phyloP scores from a whole-genome alignment of 2,888 invertebrate genomes.

The Microctonus hyperodae region DNA sequence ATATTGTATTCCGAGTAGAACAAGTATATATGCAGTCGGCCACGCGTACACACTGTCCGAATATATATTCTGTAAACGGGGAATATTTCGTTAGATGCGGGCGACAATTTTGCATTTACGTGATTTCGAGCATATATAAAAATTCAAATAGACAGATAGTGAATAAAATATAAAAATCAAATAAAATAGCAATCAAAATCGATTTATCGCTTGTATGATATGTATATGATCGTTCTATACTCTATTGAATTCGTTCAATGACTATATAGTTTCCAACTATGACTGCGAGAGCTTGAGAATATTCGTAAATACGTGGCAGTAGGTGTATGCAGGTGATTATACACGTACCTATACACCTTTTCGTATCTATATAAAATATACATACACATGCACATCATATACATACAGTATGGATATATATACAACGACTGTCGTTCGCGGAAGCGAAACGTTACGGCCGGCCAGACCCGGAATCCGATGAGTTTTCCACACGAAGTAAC shows the following conservation, averaged over 20 bases:
- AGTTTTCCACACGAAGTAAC: slow-evolving; percentile 42
- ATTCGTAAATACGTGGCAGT: not conserved
- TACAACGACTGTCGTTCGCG: too few species aligned
- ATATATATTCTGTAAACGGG: slow-evolving; percentile 10
- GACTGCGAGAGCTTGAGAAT: not conserved
- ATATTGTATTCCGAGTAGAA: slow-evolving; percentile 22
- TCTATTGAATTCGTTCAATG: not conserved
- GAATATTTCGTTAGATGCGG: not conserved
- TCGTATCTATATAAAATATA: too few species aligned
- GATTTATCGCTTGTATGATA: not conserved
- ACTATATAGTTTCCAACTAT: not conserved
- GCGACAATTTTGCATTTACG: slow-evolving; percentile 18
- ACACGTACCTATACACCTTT: too few species aligned
- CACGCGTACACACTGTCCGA: not conserved
- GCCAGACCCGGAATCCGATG: slow-evolving; percentile 38
- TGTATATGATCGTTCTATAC: not conserved
- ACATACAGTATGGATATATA: not conserved
- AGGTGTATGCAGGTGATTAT: not conserved
- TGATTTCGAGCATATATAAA: not conserved
- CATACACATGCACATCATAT: too few species aligned
- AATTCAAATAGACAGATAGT: not conserved
- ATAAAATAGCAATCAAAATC: not conserved
- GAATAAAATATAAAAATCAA: not conserved
- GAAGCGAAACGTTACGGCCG: slow-evolving; percentile 27
- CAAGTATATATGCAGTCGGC: slow-evolving; percentile 17